Evolutionary conservation across 2,113 vertebrate species (phyloP), one percentile per base, ranked within the genome.

Genomic region (Campylomormyrus tamandua): DNA sequence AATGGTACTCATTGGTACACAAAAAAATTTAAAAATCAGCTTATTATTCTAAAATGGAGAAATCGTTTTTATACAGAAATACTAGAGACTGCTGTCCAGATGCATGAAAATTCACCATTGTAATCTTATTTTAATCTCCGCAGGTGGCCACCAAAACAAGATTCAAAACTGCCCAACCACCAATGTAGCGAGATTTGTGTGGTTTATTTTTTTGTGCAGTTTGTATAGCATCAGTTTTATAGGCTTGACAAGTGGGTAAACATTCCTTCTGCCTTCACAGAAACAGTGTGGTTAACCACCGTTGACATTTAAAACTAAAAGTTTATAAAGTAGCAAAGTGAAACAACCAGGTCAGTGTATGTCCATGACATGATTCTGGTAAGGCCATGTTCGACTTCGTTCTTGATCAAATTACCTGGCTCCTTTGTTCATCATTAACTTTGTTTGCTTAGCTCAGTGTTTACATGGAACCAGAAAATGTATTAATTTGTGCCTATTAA

Each of bases 281-380:
- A 87, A 91, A 91, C 88, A 89, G 58, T 90, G 91, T 90, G 89
- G 90, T 92, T 89, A 86, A 90, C 87, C 52, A 90, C 35, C 85
- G 53, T 11, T 91, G 89, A 90, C 90, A 89, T 91, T 90, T 85
- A 90, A 89, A n/a, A 80, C 10, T 58, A 45, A 45, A 31, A 31
- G 27, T 89, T 70, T 74, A 24, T 35, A 24, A 88, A 27, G n/a
- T 31, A 27, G 19, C 13, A 87, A 87, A 48, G 3, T 49, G 21
- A 58, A 52, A 42, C 88, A 9, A 48, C 48, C 27, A 24, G 48
- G 88, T 50, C 27, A 89, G 7, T 48, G 66, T 7, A 35, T 13
- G n/a, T 77, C 66, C 48, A 48, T 80, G 10, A 19, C 49, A 80
- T 89, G 5, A 89, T 5, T 52, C 10, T 35, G 27, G 31, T 39